Percentiles rank a stretch among this genome's conserved stretches.
phyloP scores from a whole-genome alignment of 2,113 vertebrate genomes.

The Esox niger region DNA sequence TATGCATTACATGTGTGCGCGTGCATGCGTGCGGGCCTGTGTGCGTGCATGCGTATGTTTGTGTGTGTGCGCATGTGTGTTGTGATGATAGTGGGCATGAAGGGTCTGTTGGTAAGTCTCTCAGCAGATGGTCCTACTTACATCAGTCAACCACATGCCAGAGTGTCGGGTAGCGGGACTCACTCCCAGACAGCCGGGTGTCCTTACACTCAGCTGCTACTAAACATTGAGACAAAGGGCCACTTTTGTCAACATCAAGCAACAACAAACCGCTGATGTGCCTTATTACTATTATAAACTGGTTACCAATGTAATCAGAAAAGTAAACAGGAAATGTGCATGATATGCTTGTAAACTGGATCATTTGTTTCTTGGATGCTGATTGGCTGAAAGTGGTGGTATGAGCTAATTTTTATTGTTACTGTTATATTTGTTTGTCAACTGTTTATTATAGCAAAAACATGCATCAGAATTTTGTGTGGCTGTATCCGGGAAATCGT shows the following conservation, averaged over 20 bases:
- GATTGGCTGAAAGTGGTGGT: no score
- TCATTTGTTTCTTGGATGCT: no score
- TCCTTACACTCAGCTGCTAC: conserved; percentile 2
- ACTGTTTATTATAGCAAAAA: no score
- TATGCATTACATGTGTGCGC: background rate
- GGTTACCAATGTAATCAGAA: no score
- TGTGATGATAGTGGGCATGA: background rate
- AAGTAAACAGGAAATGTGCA: no score
- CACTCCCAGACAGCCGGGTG: conserved; percentile 3
- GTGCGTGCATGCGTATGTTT: background rate
- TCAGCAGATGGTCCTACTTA: conserved; percentile 24
- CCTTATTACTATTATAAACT: no score
- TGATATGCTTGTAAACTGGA: no score
- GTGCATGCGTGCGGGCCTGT: conserved; percentile 1
- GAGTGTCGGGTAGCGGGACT: conserved; percentile 19
- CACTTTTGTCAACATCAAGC: conserved; percentile 14
- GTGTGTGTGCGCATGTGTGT: conserved; percentile 4
- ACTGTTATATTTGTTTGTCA: no score
- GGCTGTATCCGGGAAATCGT: no score
- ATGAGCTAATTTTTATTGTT: no score
- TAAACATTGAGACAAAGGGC: background rate
- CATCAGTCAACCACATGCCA: conserved; percentile 24
- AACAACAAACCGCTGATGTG: no score
- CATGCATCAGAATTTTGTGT: no score
- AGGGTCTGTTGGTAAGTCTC: background rate